These are phyloP conservation scores for Parnassius smintheus DNA, from an alignment of 2,888 invertebrate species.

Conservation along the genomic window DNA sequence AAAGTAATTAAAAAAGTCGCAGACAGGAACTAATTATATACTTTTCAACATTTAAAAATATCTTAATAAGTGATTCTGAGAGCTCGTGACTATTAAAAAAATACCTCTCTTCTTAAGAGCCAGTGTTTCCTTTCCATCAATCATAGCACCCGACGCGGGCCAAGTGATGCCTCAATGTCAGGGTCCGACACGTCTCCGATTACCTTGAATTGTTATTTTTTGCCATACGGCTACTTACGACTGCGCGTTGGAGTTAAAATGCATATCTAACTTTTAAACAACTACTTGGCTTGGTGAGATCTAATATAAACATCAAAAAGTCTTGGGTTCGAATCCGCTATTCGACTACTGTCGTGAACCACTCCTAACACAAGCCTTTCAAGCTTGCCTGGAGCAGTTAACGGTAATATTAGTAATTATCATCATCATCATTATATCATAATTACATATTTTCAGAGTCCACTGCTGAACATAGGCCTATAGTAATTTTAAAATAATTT, in stretches of 20 bases:
- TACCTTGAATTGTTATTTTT: conserved; percentile 31
- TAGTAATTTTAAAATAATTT: no score
- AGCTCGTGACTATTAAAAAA: conserved; percentile 11
- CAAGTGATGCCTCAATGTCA: conserved; percentile 56
- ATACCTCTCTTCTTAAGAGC: conserved; percentile 10
- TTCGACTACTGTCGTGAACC: no score
- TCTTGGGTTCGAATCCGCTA: no score
- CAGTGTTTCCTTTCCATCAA: conserved; percentile 37
- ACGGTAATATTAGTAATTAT: no score
- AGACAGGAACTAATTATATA: neutral
- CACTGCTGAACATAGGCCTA: no score
- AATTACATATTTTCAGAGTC: no score
- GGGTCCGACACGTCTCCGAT: conserved; percentile 45
- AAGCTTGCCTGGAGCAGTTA: no score
- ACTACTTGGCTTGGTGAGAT: no score
- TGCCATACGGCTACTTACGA: neutral
- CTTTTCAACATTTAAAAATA: conserved; percentile 15
- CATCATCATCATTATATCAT: no score
- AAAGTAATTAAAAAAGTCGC: conserved; percentile 14
- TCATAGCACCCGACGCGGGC: conserved; percentile 37
- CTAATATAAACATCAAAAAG: no score
- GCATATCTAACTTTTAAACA: no score
- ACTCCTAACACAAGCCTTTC: no score
- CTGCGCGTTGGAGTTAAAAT: neutral
- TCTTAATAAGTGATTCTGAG: conserved; percentile 2